Base-by-base conservation (phyloP, 2,888 invertebrate genomes). In the Stegana nigrithorax region DNA sequence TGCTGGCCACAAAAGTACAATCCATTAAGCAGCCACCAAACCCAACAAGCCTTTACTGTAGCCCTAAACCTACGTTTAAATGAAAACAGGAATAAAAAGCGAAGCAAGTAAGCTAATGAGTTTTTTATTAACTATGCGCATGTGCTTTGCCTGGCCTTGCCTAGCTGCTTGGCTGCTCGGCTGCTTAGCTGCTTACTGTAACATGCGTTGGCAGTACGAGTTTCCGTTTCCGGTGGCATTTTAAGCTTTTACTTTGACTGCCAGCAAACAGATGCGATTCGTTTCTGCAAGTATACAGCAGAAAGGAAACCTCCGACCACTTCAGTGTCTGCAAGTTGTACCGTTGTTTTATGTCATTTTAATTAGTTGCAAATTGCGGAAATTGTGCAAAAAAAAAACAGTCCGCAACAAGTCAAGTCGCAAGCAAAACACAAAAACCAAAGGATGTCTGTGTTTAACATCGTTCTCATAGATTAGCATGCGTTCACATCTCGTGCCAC, bases 361-460 rank as follows among this genome's bases (percentile, higher is more conserved):
- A 81, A 81, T 78, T 78, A 81, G 81, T 69, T 67, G 62, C 65
- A 51, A 26, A 66, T 67, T 64, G 66, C 69, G 73, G 72, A 80
- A 73, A 67, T 70, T 75, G 66, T 66, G 64, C 45, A 51, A 27
- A 50, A 59, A 62, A 55, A 55, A 32, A 17, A 36, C 10, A 55
- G 21, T 21, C n/a, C 17, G 21, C 8, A 47, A 25, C 4, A 47
- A 23, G 25, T 17, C 6, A 25, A 23, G 17, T 10, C 4, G 4
- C 8, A 25, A 47, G 1, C 4, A 47, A 47, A n/a, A 19, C 17
- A 44, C 14, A 44, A 5, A 32, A 8, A n/a, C n/a, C 8, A 32
- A 32, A 12, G n/a, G 32, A 32, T 32, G 17, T 10, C 17, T 42
- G 14, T 2, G 14, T 2, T 42, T 14, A n/a, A n/a, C n/a, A n/a